A percentile compares a stretch with the other conserved stretches of the same genome.
Evolutionary conservation across 2,113 vertebrate species (phyloP).

Genomic region (Tichodroma muraria): DNA sequence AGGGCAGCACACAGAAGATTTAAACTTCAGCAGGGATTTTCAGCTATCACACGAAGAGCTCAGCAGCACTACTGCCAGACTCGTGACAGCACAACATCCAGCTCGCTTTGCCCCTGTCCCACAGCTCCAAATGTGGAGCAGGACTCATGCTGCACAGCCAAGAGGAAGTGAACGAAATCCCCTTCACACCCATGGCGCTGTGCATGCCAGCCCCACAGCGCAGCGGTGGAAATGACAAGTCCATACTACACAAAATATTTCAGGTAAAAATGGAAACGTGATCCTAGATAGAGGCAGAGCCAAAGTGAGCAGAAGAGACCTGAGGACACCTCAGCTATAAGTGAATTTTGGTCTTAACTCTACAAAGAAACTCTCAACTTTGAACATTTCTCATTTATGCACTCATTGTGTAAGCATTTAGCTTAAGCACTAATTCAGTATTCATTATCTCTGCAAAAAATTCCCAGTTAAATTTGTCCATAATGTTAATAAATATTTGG

Average conservation of each 20-base stretch:
- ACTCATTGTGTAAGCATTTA: not conserved
- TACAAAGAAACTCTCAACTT: not conserved
- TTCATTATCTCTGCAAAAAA: not conserved
- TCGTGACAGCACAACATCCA: not conserved
- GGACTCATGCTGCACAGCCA: not conserved
- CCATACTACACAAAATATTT: not conserved
- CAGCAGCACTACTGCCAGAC: not conserved
- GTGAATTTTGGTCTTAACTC: not conserved
- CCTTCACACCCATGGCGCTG: not conserved
- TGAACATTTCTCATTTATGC: fast-evolving
- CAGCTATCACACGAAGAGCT: not conserved
- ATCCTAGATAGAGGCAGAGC: not conserved
- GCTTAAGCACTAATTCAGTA: not conserved
- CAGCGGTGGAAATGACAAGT: not conserved
- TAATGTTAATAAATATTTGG: not conserved
- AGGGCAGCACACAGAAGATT: not conserved
- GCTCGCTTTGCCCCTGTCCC: not conserved
- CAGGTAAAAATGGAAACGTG: not conserved
- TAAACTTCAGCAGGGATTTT: not conserved
- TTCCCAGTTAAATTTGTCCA: not conserved
- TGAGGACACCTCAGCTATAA: not conserved
- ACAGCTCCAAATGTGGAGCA: not conserved
- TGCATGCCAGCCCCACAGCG: not conserved
- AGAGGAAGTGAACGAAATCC: not conserved
- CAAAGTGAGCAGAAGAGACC: not conserved